Conservation (phyloP, 1,140 invertebrate species). For the Elymnias hypermnestra region DNA sequence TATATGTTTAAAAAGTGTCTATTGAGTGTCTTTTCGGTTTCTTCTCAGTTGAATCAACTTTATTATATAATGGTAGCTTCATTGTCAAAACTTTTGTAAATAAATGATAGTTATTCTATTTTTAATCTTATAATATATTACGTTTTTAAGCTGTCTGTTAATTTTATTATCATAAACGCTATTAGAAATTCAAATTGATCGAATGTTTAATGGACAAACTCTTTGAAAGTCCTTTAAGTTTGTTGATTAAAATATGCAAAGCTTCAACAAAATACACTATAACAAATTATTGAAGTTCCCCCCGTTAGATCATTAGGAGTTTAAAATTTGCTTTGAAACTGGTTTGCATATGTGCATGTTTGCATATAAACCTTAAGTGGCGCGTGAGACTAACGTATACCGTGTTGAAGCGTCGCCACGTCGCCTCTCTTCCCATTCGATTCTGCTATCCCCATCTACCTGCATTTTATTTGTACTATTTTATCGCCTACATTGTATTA, state of each 20-base stretch:
- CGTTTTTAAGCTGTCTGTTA: not conserved
- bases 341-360: too few relatives aligned
- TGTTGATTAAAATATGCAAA: constrained; percentile 24
- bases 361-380: too few relatives aligned
- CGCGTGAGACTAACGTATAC: too few relatives aligned
- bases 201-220: constrained; percentile 17
- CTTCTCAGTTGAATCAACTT: too few relatives aligned
- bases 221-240: constrained; percentile 22
- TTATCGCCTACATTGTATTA: not conserved
- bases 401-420: too few relatives aligned
- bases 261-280: constrained; percentile 14
- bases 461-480: not conserved
- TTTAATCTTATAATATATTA: too few relatives aligned
- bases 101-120: too few relatives aligned
- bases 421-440: too few relatives aligned
- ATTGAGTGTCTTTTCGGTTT: too few relatives aligned
- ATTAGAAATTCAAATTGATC: constrained; percentile 20
- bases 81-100: too few relatives aligned
- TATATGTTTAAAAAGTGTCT: too few relatives aligned
- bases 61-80: too few relatives aligned
- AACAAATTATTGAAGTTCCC: not conserved
- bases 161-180: constrained; percentile 1
- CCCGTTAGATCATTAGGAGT: not conserved
- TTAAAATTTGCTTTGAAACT: not conserved
- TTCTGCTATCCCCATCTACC: not conserved